Percentiles rank a stretch among this genome's conserved stretches.
These are phyloP conservation scores for Oscheius myriophilus DNA, from an alignment of 2,888 invertebrate genomes.

Conservation along the genomic window DNA sequence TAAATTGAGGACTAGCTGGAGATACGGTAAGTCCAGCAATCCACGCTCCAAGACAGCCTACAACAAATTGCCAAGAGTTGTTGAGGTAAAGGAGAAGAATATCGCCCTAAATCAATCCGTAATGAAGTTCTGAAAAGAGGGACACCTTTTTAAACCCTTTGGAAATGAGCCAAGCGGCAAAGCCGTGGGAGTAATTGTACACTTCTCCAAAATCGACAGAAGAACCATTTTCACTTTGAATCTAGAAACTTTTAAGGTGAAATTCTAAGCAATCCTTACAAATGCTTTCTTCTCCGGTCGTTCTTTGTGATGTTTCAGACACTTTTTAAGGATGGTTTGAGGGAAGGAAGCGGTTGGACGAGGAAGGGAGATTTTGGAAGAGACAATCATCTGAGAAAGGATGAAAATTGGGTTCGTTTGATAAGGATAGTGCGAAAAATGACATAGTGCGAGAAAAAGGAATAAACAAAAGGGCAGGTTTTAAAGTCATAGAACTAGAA, in stretches of 20 bases:
- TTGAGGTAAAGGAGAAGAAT: slow-evolving; percentile 34
- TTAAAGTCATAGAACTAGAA: too few species aligned
- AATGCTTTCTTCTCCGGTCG: slow-evolving; percentile 40
- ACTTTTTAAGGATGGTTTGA: slow-evolving; percentile 32
- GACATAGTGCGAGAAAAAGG: background rate
- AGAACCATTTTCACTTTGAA: slow-evolving; percentile 37
- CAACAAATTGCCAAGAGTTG: slow-evolving; percentile 42
- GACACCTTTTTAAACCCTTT: slow-evolving; percentile 46
- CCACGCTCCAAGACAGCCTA: slow-evolving; percentile 37
- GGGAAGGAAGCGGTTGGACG: slow-evolving; percentile 33
- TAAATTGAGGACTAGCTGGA: slow-evolving; percentile 41
- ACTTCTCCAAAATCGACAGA: slow-evolving; percentile 32
- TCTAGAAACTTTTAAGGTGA: background rate
- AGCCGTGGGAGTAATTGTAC: slow-evolving; percentile 25
- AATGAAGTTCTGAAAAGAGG: too few species aligned
- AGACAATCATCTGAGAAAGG: slow-evolving; percentile 12
- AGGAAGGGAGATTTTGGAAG: slow-evolving; percentile 2
- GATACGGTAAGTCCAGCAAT: slow-evolving; percentile 44
- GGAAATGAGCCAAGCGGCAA: slow-evolving; percentile 40
- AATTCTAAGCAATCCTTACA: slow-evolving; percentile 6
- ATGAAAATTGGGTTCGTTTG: too few species aligned
- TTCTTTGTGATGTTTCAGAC: slow-evolving; percentile 31
- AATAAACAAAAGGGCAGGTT: background rate
- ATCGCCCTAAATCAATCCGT: slow-evolving; percentile 38
- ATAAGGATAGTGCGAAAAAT: background rate